Percentiles rank a stretch among this genome's conserved stretches.
These are phyloP conservation scores for Denticeps clupeoides DNA, from an alignment of 2,797 vertebrate species.

Conservation along the genomic window DNA sequence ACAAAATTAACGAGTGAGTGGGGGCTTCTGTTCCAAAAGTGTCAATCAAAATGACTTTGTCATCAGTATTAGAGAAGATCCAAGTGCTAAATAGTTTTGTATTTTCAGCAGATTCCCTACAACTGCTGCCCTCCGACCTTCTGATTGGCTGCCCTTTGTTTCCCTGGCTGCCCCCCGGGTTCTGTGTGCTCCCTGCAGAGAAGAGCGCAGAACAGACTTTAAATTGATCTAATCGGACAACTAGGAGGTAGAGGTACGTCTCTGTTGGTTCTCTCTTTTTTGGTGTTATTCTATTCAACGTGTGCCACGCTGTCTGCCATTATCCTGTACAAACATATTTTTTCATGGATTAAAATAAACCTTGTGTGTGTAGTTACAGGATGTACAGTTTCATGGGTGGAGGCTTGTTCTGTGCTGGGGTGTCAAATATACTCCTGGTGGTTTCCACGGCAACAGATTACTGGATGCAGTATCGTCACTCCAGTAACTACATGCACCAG, in stretches of 20 bases:
- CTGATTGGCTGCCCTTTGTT: slow-evolving; percentile 65
- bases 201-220: slow-evolving; percentile 36
- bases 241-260: slow-evolving; percentile 30
- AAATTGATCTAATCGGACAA: slow-evolving; percentile 43
- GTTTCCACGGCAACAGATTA: slow-evolving; percentile 74
- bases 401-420: slow-evolving; percentile 67
- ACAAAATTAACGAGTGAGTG: too few relatives aligned
- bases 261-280: slow-evolving; percentile 34
- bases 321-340: slow-evolving; percentile 18
- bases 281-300: slow-evolving; percentile 41
- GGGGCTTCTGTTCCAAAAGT: slow-evolving; percentile 23
- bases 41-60: slow-evolving; percentile 58
- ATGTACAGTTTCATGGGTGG: slow-evolving; percentile 81
- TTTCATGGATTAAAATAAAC: slow-evolving; percentile 2
- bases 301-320: background rate
- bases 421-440: slow-evolving; percentile 71
- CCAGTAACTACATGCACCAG: slow-evolving; percentile 70
- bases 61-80: slow-evolving; percentile 58
- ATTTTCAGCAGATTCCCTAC: slow-evolving; percentile 74
- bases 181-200: slow-evolving; percentile 22
- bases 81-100: slow-evolving; percentile 59
- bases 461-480: slow-evolving; percentile 73
- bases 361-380: slow-evolving; percentile 32
- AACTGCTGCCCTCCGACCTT: slow-evolving; percentile 55
- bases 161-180: slow-evolving; percentile 35